These are phyloP conservation scores for Spondyliosoma cantharus DNA, from an alignment of 2,797 vertebrate species.

Conservation along the genomic window DNA sequence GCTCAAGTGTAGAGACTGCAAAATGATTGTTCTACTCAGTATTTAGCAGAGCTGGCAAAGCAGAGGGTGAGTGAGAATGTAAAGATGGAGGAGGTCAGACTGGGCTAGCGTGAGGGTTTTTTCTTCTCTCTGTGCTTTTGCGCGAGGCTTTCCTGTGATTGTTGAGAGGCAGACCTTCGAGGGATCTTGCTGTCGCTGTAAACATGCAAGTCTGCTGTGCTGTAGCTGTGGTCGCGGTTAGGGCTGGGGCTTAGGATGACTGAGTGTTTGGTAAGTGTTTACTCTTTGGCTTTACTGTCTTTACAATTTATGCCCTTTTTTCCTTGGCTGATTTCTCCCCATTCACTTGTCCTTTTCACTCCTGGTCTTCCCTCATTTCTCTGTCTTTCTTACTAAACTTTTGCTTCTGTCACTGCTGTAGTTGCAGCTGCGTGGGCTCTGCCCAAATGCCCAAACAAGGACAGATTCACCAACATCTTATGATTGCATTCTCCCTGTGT, in stretches of 20 bases:
- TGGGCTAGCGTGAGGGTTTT: constrained; percentile 34
- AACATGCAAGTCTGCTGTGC: constrained; percentile 65
- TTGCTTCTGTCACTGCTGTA: constrained; percentile 38
- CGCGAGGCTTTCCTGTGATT: constrained; percentile 76
- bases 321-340: constrained; percentile 22
- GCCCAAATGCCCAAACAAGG: constrained; percentile 83
- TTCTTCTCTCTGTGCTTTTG: constrained; percentile 35
- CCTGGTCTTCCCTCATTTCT: constrained; percentile 16
- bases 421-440: constrained; percentile 53
- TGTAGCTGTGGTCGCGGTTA: constrained; percentile 39
- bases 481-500: constrained; percentile 49
- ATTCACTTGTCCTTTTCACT: constrained; percentile 14
- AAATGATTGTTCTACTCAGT: constrained; percentile 64
- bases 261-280: constrained; percentile 70
- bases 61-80: constrained; percentile 54
- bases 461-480: constrained; percentile 59
- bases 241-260: constrained; percentile 60
- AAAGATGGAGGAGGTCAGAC: constrained; percentile 64
- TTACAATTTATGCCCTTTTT: constrained; percentile 11
- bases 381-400: constrained; percentile 47
- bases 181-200: constrained; percentile 63
- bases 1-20: constrained; percentile 58
- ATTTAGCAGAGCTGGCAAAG: constrained; percentile 56
- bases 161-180: constrained; percentile 72
- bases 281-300: constrained; percentile 20